Percentiles rank a stretch among this genome's conserved stretches.
Evolutionary conservation across 92 coral and sea anemone genomes (phyloP).

Genomic region (Montipora capitata): DNA sequence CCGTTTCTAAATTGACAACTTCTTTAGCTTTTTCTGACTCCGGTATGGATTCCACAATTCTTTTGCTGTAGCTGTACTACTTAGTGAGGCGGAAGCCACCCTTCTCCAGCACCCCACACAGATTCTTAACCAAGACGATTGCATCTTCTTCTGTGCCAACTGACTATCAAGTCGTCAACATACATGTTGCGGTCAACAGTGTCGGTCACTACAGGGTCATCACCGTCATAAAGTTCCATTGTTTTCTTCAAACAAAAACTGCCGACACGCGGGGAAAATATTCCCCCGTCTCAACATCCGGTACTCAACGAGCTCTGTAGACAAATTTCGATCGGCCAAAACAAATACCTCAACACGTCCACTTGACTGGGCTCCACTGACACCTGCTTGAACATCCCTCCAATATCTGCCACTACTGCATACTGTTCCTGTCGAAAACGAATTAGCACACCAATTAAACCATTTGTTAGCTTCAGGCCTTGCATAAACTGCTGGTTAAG

Average conservation of each 20-base stretch:
- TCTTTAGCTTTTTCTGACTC: constrained; percentile 35
- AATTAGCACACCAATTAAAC: constrained; percentile 48
- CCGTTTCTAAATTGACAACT: constrained; percentile 15
- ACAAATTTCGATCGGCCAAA: constrained; percentile 60
- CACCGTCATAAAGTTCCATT: neutral
- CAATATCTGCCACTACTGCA: constrained; percentile 52
- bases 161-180: constrained; percentile 70
- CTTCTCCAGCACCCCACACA: constrained; percentile 12
- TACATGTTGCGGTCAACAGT: constrained; percentile 63
- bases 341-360: constrained; percentile 59
- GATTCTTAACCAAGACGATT: neutral
- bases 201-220: constrained; percentile 30
- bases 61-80: constrained; percentile 25
- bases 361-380: constrained; percentile 34
- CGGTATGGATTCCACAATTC: constrained; percentile 24
- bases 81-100: constrained; percentile 47
- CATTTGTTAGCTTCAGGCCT: constrained; percentile 55
- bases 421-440: constrained; percentile 33
- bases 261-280: constrained; percentile 49
- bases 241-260: too few species aligned
- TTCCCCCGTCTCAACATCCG: constrained; percentile 58
- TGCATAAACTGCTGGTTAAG: constrained; percentile 44
- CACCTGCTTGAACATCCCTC: constrained; percentile 53
- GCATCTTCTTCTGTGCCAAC: constrained; percentile 35
- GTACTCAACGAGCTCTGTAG: constrained; percentile 49